phyloP scores from a whole-genome alignment of 1,140 invertebrate genomes.

The Drosophila santomea region DNA sequence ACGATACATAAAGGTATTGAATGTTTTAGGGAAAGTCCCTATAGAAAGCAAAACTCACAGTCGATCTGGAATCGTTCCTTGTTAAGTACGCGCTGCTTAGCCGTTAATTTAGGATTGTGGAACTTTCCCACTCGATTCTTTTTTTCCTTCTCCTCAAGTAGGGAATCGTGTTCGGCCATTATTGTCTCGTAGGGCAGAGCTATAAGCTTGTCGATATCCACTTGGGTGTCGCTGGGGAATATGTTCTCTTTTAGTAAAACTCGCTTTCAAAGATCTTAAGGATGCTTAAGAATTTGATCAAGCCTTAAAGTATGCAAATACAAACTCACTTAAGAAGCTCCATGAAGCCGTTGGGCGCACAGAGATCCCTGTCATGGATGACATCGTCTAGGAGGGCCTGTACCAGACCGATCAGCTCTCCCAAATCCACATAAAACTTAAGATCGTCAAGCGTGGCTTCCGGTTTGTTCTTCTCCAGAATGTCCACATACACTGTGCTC shows the following conservation, averaged over 20 bases:
- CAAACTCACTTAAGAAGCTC: constrained; percentile 24
- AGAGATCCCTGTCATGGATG: constrained; percentile 21
- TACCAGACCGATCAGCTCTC: constrained; percentile 44
- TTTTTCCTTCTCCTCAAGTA: constrained; percentile 1
- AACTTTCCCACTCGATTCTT: constrained; percentile 5
- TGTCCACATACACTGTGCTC: constrained; percentile 44
- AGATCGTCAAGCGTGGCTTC: constrained; percentile 27
- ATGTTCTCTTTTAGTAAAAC: background rate
- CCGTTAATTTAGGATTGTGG: background rate
- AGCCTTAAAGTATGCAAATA: background rate
- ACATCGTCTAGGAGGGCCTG: constrained; percentile 24
- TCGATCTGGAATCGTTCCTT: constrained; percentile 11
- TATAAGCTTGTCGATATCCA: constrained; percentile 43
- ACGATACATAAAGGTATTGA: background rate
- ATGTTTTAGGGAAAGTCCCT: background rate
- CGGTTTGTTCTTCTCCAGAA: constrained; percentile 11
- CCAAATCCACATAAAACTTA: constrained; percentile 51
- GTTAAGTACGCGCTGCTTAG: constrained; percentile 1
- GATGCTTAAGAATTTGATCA: too few species aligned
- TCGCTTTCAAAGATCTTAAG: too few species aligned
- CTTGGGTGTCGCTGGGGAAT: constrained; percentile 44
- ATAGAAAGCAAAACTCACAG: constrained; percentile 4
- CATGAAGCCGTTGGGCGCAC: constrained; percentile 26
- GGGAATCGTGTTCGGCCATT: constrained; percentile 3
- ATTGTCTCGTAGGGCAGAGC: constrained; percentile 9